Conservation (phyloP, 2,888 invertebrate genomes). For the Folsomia manolachei region DNA sequence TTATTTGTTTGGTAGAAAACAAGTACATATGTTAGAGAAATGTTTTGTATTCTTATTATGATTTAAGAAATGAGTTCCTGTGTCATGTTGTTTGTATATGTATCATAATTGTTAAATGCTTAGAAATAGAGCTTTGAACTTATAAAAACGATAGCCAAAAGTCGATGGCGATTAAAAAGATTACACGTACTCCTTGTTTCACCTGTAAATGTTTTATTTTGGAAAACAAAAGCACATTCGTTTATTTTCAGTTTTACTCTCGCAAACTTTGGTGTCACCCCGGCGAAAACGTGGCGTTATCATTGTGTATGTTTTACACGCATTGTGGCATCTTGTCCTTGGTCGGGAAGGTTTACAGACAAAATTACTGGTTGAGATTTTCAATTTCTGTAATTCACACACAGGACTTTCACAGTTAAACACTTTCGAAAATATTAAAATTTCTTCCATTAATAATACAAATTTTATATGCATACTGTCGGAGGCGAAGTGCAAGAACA, state of each 20-base stretch:
- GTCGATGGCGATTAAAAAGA: neutral
- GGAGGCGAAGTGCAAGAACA: conserved; percentile 33
- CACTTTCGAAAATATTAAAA: neutral
- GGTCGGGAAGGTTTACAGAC: conserved; percentile 31
- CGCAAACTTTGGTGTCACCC: conserved; percentile 32
- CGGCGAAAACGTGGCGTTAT: conserved; percentile 29
- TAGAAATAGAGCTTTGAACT: conserved; percentile 3
- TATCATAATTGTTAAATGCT: too few relatives aligned
- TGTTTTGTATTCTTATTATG: conserved; percentile 22
- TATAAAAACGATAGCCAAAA: neutral
- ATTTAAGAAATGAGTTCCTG: conserved; percentile 23
- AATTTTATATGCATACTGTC: conserved; percentile 21
- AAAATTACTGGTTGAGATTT: conserved; percentile 17
- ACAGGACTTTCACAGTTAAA: too few relatives aligned
- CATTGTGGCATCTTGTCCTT: conserved; percentile 39
- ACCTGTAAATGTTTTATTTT: neutral
- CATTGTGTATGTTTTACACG: conserved; percentile 41
- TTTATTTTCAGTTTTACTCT: conserved; percentile 29
- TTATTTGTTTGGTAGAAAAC: neutral
- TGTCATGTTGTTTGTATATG: conserved; percentile 5
- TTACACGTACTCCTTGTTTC: neutral
- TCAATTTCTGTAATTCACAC: neutral
- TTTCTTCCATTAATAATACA: neutral
- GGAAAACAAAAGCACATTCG: conserved; percentile 40
- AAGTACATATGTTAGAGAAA: conserved; percentile 3